These are phyloP conservation scores for Lophura nycthemera DNA, from an alignment of 2,113 vertebrate genomes.

Conservation along the genomic window DNA sequence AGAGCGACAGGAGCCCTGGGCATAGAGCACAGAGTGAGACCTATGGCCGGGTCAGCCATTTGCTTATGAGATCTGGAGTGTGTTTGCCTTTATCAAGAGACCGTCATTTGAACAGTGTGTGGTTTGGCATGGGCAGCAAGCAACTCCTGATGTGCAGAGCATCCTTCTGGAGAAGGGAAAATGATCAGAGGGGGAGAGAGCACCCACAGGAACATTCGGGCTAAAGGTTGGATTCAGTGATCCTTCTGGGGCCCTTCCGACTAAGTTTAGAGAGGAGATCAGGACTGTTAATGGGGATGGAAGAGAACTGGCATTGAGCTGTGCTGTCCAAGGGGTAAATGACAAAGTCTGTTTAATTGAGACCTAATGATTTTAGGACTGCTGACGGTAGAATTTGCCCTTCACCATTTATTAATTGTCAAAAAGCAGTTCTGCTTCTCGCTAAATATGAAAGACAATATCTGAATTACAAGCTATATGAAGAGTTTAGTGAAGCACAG, in stretches of 20 bases:
- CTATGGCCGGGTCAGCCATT: neutral
- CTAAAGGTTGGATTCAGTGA: no score
- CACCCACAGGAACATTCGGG: neutral
- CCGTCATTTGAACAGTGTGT: neutral
- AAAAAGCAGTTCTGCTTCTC: neutral
- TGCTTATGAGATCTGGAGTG: neutral
- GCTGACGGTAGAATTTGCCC: neutral
- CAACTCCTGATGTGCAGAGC: neutral
- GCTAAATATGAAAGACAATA: neutral
- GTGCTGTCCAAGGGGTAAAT: neutral
- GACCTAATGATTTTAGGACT: neutral
- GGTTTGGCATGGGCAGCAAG: neutral
- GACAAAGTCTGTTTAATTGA: neutral
- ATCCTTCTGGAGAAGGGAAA: neutral
- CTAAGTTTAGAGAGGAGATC: neutral
- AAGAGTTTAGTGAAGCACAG: no score
- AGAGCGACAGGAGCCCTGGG: neutral
- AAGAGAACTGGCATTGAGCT: neutral
- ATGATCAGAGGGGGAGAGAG: neutral
- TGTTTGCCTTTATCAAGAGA: neutral
- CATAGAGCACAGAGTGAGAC: fast-evolving
- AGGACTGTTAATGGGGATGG: neutral
- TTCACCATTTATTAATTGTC: neutral
- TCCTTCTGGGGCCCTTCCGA: no score
- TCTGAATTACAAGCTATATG: neutral